phyloP scores from a whole-genome alignment of 2,888 invertebrate species.

The Drosophila anomalata region DNA sequence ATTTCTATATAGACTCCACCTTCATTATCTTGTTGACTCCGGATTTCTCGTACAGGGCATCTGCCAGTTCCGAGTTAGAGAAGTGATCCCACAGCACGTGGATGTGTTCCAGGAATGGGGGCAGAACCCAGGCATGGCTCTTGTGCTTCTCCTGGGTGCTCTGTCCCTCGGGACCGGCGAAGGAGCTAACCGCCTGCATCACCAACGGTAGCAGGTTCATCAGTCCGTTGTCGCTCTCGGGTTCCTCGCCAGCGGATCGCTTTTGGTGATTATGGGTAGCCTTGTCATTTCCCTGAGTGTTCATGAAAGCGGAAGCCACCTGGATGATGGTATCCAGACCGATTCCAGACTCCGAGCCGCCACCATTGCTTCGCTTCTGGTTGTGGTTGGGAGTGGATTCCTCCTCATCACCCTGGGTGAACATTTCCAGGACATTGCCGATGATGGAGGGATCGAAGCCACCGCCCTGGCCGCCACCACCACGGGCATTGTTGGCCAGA shows the following conservation, averaged over 20 bases:
- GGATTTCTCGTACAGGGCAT: conserved; percentile 89
- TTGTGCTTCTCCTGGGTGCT: conserved; percentile 87
- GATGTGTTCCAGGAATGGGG: conserved; percentile 88
- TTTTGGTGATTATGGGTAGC: conserved; percentile 70
- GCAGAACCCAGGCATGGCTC: conserved; percentile 89
- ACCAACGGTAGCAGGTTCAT: conserved; percentile 88
- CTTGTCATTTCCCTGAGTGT: conserved; percentile 81
- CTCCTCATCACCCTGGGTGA: conserved; percentile 81
- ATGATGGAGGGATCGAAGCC: conserved; percentile 86
- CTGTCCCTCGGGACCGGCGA: conserved; percentile 87
- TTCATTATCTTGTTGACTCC: conserved; percentile 89
- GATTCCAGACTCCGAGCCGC: conserved; percentile 83
- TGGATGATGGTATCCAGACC: conserved; percentile 85
- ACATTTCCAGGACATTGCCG: conserved; percentile 86
- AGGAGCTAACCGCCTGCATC: conserved; percentile 87
- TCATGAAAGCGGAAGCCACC: conserved; percentile 86
- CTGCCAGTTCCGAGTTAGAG: conserved; percentile 91
- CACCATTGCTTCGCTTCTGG: conserved; percentile 56
- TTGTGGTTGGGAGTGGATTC: conserved; percentile 49
- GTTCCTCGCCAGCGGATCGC: conserved; percentile 59
- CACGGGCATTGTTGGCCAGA: conserved; percentile 79
- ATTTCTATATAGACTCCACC: conserved; percentile 57
- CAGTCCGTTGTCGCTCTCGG: conserved; percentile 73
- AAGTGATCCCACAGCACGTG: conserved; percentile 92
- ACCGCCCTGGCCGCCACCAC: conserved; percentile 81